Conservation (phyloP, 2,113 vertebrate species). For the Labrus mixtus region DNA sequence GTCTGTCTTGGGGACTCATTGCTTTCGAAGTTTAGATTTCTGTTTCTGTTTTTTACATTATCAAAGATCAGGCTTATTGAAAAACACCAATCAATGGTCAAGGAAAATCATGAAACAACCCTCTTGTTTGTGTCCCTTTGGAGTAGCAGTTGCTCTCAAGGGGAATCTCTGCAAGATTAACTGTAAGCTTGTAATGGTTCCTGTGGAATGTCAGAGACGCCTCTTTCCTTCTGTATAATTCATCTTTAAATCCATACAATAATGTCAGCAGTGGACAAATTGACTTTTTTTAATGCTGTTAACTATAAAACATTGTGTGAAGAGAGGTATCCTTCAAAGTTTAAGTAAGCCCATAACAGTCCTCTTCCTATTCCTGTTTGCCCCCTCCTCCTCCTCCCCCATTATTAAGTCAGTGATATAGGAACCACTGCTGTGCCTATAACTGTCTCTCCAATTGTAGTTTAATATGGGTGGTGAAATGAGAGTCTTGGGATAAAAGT, state of each 20-base stretch:
- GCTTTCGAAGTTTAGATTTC: conserved; percentile 41
- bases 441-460: conserved; percentile 14
- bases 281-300: conserved; percentile 33
- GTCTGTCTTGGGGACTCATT: conserved; percentile 43
- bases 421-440: no score
- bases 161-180: conserved; percentile 31
- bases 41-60: conserved; percentile 49
- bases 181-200: conserved; percentile 34
- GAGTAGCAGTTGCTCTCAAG: conserved; percentile 34
- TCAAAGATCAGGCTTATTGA: conserved; percentile 56
- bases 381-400: conserved; percentile 1
- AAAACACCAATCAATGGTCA: conserved; percentile 70
- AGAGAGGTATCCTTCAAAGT: background rate
- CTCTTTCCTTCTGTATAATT: conserved; percentile 30
- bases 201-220: conserved; percentile 20
- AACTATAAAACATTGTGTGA: conserved; percentile 25
- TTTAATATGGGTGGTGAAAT: conserved; percentile 37
- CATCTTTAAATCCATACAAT: conserved; percentile 17
- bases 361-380: conserved; percentile 14
- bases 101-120: conserved; percentile 27
- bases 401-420: no score
- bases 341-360: conserved; percentile 26
- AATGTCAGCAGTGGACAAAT: conserved; percentile 18
- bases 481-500: conserved; percentile 23
- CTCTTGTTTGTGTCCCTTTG: conserved; percentile 39